phyloP scores from a whole-genome alignment of 2,888 invertebrate species.

The Standfussiana lucernea region DNA sequence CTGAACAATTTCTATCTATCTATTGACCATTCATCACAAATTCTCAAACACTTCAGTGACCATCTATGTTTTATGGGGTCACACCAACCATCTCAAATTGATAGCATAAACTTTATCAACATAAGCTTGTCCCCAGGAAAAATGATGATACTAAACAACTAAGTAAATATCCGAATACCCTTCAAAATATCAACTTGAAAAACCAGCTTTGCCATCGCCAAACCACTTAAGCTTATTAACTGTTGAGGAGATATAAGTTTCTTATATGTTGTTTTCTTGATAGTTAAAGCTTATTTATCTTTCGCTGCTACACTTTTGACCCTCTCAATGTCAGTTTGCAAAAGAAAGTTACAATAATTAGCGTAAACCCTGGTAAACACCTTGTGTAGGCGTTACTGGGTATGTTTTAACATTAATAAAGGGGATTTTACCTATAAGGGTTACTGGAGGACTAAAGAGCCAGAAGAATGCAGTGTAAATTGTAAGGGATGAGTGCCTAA shows the following conservation, averaged over 20 bases:
- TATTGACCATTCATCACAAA: neutral
- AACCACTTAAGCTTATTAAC: conserved; percentile 37
- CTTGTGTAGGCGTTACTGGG: neutral
- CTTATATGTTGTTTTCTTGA: conserved; percentile 19
- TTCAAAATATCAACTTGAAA: conserved; percentile 27
- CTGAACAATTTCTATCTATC: too few relatives aligned
- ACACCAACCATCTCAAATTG: conserved; percentile 25
- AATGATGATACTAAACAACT: conserved; percentile 22
- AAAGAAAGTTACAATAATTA: conserved; percentile 46
- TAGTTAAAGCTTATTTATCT: conserved; percentile 26
- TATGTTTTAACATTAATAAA: conserved; percentile 11
- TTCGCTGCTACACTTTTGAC: conserved; percentile 12
- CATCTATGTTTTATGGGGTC: conserved; percentile 1
- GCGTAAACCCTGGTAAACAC: neutral
- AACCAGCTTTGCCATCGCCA: conserved; percentile 27
- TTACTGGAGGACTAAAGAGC: neutral
- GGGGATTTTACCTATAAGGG: neutral
- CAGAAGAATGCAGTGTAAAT: neutral
- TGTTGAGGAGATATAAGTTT: conserved; percentile 43
- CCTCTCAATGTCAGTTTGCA: conserved; percentile 18
- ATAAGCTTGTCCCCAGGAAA: conserved; percentile 10
- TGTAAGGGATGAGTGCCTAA: too few relatives aligned
- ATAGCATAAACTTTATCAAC: conserved; percentile 34
- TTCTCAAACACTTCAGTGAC: neutral
- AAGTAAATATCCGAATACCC: conserved; percentile 23